Conservation (phyloP, 1,140 invertebrate species). For the Andrena cerasifolii region DNA sequence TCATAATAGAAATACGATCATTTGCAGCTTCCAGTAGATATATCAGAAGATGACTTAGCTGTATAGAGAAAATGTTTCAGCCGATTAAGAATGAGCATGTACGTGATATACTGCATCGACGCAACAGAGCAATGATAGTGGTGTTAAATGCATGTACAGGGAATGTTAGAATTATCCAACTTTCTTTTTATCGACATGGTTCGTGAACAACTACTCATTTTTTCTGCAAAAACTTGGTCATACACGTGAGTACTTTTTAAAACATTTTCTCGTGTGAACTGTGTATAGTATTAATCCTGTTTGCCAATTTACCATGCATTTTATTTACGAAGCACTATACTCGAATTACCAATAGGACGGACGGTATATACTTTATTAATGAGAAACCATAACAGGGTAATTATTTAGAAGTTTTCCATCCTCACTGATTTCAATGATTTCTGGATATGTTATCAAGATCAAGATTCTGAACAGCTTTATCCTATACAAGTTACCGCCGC, state of each 20-base stretch:
- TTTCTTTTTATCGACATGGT: background rate
- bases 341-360: constrained; percentile 1
- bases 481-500: no score
- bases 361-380: constrained; percentile 17
- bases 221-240: background rate
- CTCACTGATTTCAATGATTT: no score
- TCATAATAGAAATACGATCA: constrained; percentile 37
- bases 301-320: constrained; percentile 59
- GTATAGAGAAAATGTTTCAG: constrained; percentile 61
- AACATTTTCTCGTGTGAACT: constrained; percentile 59
- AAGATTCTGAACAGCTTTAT: no score
- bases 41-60: constrained; percentile 28
- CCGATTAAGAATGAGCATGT: constrained; percentile 6
- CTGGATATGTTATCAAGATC: no score
- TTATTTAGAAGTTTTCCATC: no score
- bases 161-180: background rate
- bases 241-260: constrained; percentile 14
- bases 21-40: constrained; percentile 27
- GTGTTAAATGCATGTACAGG: constrained; percentile 16
- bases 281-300: constrained; percentile 27
- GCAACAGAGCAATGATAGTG: constrained; percentile 20
- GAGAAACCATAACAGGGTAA: constrained; percentile 29
- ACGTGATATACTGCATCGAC: constrained; percentile 5
- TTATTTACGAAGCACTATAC: constrained; percentile 25
- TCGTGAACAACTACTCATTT: background rate